phyloP scores from a whole-genome alignment of 2,888 invertebrate species.

The Tipula confusa region DNA sequence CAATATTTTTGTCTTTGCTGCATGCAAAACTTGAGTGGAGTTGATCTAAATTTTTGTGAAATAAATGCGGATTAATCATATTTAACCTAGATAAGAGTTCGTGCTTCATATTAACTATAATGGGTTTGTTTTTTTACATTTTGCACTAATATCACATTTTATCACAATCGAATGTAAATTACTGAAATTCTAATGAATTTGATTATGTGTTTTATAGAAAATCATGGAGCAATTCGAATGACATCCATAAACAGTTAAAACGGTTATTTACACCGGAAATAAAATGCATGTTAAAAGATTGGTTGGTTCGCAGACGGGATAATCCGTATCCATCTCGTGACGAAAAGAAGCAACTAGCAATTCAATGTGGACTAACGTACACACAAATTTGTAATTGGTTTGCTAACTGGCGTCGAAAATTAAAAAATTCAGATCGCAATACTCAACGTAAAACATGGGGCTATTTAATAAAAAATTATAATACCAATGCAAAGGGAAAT shows the following conservation, averaged over 20 bases:
- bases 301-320: slow-evolving; percentile 69
- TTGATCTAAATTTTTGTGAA: not conserved
- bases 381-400: slow-evolving; percentile 78
- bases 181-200: not conserved
- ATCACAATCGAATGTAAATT: too few relatives aligned
- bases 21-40: slow-evolving; percentile 7
- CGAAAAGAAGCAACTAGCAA: slow-evolving; percentile 67
- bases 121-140: not conserved
- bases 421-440: slow-evolving; percentile 69
- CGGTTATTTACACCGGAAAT: slow-evolving; percentile 75
- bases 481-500: slow-evolving; percentile 69
- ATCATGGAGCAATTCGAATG: slow-evolving; percentile 45
- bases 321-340: slow-evolving; percentile 75
- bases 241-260: slow-evolving; percentile 58
- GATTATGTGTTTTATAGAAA: slow-evolving; percentile 40
- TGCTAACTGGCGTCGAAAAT: slow-evolving; percentile 75
- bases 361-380: slow-evolving; percentile 71
- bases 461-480: slow-evolving; percentile 64
- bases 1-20: slow-evolving; percentile 6
- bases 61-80: not conserved
- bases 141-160: not conserved
- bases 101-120: not conserved
- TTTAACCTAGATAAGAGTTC: not conserved
- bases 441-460: slow-evolving; percentile 68
- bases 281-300: slow-evolving; percentile 70